Conservation (phyloP, 2,113 vertebrate species). For the Lichenostomus cassidix region DNA sequence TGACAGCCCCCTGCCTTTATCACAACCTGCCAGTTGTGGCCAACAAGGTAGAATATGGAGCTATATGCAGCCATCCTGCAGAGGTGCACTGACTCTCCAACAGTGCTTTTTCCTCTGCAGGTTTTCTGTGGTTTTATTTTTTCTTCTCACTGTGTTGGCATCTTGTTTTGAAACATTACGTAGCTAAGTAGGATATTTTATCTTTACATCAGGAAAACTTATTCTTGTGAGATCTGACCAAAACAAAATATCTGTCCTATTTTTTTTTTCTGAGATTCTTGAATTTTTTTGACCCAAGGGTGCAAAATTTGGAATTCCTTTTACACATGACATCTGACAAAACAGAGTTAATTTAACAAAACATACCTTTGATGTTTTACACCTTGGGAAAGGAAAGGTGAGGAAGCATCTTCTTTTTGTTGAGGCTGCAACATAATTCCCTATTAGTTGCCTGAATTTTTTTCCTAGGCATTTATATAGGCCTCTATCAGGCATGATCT, state of each 20-base stretch:
- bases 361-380: not conserved
- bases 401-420: not conserved
- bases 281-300: not conserved
- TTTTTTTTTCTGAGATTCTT: not conserved
- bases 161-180: not conserved
- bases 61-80: not conserved
- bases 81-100: not conserved
- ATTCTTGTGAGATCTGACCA: not conserved
- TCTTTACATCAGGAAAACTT: not conserved
- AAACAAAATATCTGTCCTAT: not conserved
- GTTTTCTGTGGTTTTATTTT: not conserved
- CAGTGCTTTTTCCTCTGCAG: not conserved
- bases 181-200: not conserved
- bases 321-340: not conserved
- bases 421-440: not conserved
- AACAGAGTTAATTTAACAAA: not conserved
- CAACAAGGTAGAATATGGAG: accelerated
- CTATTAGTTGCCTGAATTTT: not conserved
- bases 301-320: not conserved
- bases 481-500: not conserved
- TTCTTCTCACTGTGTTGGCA: not conserved
- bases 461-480: not conserved
- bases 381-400: not conserved
- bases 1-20: not conserved
- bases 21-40: not conserved